Evolutionary conservation across 2,797 vertebrate species (phyloP).

Genomic region (Bryconaethiops microstoma): DNA sequence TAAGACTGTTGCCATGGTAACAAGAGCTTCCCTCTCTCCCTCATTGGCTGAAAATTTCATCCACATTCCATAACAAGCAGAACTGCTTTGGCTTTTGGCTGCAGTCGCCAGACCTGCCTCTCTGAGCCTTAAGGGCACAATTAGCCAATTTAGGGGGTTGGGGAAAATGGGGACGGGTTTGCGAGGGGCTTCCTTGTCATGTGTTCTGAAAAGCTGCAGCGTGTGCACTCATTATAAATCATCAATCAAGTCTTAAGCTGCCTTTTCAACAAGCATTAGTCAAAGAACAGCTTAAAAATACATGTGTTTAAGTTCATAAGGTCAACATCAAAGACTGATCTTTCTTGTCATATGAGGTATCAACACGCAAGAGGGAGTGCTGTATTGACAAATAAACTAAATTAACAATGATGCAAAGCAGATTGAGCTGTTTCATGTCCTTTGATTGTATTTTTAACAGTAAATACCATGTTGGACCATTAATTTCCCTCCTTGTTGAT

Average conservation of each 20-base stretch:
- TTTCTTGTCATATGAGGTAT: too few species aligned
- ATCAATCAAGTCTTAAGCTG: background rate
- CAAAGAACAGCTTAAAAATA: background rate
- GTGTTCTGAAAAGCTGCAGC: background rate
- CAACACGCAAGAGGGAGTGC: too few species aligned
- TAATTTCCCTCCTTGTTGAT: too few species aligned
- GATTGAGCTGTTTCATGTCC: too few species aligned
- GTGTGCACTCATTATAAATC: background rate
- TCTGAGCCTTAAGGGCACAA: constrained; percentile 23
- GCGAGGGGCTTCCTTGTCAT: too few species aligned
- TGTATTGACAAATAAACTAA: too few species aligned
- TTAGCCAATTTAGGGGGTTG: constrained; percentile 20
- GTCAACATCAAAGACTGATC: background rate
- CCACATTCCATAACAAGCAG: constrained; percentile 43
- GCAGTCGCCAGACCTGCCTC: constrained; percentile 20
- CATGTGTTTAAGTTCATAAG: background rate
- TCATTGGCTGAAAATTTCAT: constrained; percentile 46
- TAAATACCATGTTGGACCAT: too few species aligned
- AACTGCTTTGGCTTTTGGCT: constrained; percentile 40
- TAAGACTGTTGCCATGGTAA: constrained; percentile 58
- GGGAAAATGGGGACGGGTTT: background rate
- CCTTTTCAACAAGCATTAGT: background rate
- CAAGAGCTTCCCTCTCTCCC: constrained; percentile 32
- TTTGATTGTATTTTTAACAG: too few species aligned
- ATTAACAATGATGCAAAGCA: too few species aligned